These are phyloP conservation scores for Ictalurus furcatus DNA, from an alignment of 2,113 vertebrate species.

Conservation along the genomic window DNA sequence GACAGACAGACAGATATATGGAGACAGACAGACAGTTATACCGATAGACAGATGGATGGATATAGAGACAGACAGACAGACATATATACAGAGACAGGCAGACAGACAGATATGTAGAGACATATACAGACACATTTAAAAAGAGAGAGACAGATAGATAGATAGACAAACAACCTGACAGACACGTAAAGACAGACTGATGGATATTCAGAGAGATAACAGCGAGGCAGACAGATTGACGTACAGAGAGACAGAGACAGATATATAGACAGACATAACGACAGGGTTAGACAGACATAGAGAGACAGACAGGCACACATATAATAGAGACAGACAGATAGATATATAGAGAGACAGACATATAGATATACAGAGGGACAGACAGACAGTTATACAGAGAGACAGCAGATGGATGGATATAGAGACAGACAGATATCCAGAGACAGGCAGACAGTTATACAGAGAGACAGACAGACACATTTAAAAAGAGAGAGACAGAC, in stretches of 20 bases:
- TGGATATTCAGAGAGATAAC: background rate
- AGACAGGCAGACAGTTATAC: background rate
- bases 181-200: background rate
- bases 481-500: no score
- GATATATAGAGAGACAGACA: background rate
- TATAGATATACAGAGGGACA: background rate
- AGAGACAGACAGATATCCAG: background rate
- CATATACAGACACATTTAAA: no score
- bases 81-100: no score
- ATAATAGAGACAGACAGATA: background rate
- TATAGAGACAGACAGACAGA: no score
- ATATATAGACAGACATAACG: background rate
- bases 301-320: background rate
- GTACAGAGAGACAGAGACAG: slow-evolving; percentile 12
- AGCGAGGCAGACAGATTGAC: slow-evolving; percentile 7
- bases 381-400: background rate
- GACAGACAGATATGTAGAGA: no score
- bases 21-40: no score
- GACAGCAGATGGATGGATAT: no score
- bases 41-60: no score
- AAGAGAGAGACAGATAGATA: no score
- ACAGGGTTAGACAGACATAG: background rate
- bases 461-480: background rate
- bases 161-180: no score
- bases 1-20: no score